These are phyloP conservation scores for Ischnus inquisitorius DNA, from an alignment of 2,888 invertebrate genomes.

Conservation along the genomic window DNA sequence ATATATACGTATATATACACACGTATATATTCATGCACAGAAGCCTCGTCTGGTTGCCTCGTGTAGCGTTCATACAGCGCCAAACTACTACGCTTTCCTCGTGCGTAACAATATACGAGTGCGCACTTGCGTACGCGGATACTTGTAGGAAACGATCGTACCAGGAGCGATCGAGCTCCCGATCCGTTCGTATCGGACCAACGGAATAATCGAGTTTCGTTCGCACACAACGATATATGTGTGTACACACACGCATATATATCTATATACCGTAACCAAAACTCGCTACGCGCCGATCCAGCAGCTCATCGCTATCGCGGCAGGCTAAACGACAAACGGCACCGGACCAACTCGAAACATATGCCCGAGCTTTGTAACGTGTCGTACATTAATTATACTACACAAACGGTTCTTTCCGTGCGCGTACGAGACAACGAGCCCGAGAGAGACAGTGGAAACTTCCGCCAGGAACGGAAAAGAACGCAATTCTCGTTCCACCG, in stretches of 20 bases:
- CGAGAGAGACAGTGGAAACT: background rate
- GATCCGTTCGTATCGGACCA: background rate
- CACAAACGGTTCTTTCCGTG: background rate
- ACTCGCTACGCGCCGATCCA: background rate
- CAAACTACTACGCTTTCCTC: slow-evolving; percentile 23
- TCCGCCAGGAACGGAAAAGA: background rate
- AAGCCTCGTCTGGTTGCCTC: slow-evolving; percentile 17
- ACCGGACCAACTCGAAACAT: slow-evolving; percentile 8
- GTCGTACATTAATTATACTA: slow-evolving; percentile 7
- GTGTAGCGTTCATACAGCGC: slow-evolving; percentile 37
- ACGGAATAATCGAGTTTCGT: background rate
- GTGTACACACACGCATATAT: background rate
- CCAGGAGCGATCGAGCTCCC: slow-evolving; percentile 41
- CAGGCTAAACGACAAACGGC: background rate
- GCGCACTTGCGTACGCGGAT: slow-evolving; percentile 16
- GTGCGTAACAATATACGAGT: slow-evolving; percentile 18
- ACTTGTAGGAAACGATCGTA: slow-evolving; percentile 33
- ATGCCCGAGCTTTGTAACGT: background rate
- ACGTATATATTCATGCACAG: background rate
- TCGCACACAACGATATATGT: background rate
- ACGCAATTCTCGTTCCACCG: background rate
- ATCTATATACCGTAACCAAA: background rate
- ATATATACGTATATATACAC: background rate
- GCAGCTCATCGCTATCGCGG: slow-evolving; percentile 6
- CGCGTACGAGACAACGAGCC: background rate